Percentiles rank a stretch among this genome's conserved stretches.
Evolutionary conservation across 2,113 vertebrate genomes (phyloP).

Genomic region (Suncus etruscus): DNA sequence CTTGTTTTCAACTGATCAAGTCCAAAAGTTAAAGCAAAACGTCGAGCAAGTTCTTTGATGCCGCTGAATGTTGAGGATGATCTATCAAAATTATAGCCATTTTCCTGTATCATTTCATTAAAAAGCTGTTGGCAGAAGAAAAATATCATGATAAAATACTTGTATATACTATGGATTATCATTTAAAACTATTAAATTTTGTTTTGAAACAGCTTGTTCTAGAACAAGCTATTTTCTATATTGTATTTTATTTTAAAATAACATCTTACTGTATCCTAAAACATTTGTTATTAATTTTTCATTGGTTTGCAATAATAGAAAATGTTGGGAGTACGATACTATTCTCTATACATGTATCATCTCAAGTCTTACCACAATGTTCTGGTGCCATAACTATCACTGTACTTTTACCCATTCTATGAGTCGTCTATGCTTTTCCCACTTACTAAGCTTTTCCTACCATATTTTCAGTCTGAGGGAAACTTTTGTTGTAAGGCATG

Average conservation of each 20-base stretch:
- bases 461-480: no score
- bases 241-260: no score
- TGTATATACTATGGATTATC: slow-evolving; percentile 1
- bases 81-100: slow-evolving; percentile 97
- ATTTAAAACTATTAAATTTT: slow-evolving; percentile 44
- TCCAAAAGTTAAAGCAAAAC: slow-evolving; percentile 98
- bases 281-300: no score
- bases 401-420: no score
- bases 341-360: no score
- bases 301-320: no score
- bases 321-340: no score
- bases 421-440: no score
- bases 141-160: slow-evolving; percentile 59
- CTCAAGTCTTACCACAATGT: no score
- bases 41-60: slow-evolving; percentile 98
- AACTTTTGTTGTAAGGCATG: background rate
- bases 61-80: slow-evolving; percentile 96
- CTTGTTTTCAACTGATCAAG: slow-evolving; percentile 99
- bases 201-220: background rate
- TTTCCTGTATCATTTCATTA: slow-evolving; percentile 98
- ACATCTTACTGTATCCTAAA: no score
- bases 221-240: background rate
- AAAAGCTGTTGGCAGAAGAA: slow-evolving; percentile 91
- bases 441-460: no score
- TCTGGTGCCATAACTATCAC: no score